Conservation (phyloP, 2,888 invertebrate genomes). For the Stramonita haemastoma region DNA sequence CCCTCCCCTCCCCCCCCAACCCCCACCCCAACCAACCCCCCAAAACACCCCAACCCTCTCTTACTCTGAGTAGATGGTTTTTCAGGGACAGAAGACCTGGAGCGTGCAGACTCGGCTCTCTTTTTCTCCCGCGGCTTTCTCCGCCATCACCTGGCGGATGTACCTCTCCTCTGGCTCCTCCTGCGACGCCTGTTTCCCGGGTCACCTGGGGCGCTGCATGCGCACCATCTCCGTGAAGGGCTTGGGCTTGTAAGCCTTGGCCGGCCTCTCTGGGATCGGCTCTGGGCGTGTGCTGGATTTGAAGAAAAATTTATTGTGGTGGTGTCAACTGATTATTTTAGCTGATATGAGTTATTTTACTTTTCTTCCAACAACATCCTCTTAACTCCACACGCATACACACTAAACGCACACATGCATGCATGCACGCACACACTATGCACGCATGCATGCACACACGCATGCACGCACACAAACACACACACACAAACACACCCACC, state of each 20-base stretch:
- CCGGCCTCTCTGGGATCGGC: conserved; percentile 55
- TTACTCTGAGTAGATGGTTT: conserved; percentile 14
- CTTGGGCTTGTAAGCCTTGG: conserved; percentile 57
- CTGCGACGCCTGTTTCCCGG: conserved; percentile 54
- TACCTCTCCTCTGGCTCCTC: conserved; percentile 34
- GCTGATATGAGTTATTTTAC: too few species aligned
- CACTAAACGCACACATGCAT: too few species aligned
- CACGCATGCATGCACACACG: too few species aligned
- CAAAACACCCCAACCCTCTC: not conserved
- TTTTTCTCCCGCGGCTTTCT: conserved; percentile 20
- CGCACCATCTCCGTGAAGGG: conserved; percentile 69
- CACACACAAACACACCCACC: too few species aligned
- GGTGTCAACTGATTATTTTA: too few species aligned
- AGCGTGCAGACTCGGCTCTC: conserved; percentile 3
- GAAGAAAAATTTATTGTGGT: too few species aligned
- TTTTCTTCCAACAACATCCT: too few species aligned
- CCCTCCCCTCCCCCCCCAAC: too few species aligned
- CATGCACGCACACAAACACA: too few species aligned
- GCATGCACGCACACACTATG: too few species aligned
- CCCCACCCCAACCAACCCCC: not conserved
- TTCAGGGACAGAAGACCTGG: not conserved
- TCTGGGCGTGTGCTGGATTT: conserved; percentile 48
- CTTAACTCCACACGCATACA: too few species aligned
- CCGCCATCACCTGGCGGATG: conserved; percentile 27
- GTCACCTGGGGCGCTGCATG: conserved; percentile 71